Percentiles rank a stretch among this genome's conserved stretches.
These are phyloP conservation scores for Andrena cerasifolii DNA, from an alignment of 1,140 invertebrate species.

Conservation along the genomic window DNA sequence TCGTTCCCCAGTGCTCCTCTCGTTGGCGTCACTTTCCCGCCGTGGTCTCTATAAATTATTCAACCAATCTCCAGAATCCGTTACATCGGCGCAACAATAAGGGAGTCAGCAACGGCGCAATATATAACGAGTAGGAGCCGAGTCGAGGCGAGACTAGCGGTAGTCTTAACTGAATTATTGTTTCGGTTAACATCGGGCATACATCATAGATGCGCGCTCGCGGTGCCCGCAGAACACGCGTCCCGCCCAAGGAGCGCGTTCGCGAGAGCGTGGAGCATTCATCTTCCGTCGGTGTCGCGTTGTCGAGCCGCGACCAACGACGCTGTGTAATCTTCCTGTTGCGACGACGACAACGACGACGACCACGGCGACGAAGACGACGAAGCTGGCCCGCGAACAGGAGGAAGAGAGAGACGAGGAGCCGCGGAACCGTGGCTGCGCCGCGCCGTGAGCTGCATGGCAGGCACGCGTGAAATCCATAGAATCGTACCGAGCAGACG, in stretches of 20 bases:
- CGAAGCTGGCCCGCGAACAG: not conserved
- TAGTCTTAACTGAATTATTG: constrained; percentile 75
- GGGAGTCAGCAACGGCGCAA: not conserved
- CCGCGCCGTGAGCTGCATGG: constrained; percentile 5
- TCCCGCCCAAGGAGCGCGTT: constrained; percentile 59
- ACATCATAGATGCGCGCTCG: constrained; percentile 62
- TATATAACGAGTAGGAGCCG: constrained; percentile 21
- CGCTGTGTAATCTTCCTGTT: constrained; percentile 28
- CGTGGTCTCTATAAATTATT: constrained; percentile 27
- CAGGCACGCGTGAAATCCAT: constrained; percentile 48
- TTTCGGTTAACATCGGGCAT: constrained; percentile 69
- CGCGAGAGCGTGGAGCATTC: constrained; percentile 64
- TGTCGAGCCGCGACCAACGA: constrained; percentile 55
- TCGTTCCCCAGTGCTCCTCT: too few relatives aligned
- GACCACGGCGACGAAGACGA: too few relatives aligned
- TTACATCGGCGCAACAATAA: constrained; percentile 21
- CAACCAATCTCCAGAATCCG: constrained; percentile 19
- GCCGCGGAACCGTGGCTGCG: not conserved
- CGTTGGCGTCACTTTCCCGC: too few relatives aligned
- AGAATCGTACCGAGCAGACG: constrained; percentile 27
- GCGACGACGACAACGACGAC: too few relatives aligned
- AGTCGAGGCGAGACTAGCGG: constrained; percentile 58
- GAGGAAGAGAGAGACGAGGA: not conserved
- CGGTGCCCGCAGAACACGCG: constrained; percentile 40
- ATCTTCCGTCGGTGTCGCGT: constrained; percentile 54